These are phyloP conservation scores for Tipula helvola DNA, from an alignment of 2,888 invertebrate genomes.

Conservation along the genomic window DNA sequence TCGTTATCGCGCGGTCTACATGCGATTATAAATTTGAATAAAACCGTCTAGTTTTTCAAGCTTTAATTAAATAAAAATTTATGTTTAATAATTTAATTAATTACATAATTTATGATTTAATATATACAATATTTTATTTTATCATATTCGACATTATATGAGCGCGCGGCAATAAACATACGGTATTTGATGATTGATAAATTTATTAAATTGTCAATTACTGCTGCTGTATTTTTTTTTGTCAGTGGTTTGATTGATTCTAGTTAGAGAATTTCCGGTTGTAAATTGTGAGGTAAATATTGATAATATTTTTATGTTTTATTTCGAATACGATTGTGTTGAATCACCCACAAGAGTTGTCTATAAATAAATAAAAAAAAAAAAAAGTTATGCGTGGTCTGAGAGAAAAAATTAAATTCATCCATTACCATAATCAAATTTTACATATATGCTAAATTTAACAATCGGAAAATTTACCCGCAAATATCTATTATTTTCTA, in stretches of 20 bases:
- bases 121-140: not conserved
- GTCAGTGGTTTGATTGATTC: not conserved
- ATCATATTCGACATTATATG: not conserved
- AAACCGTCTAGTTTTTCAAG: not conserved
- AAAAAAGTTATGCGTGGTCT: not conserved
- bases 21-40: not conserved
- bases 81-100: not conserved
- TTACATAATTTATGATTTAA: not conserved
- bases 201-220: not conserved
- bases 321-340: not conserved
- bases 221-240: not conserved
- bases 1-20: not conserved
- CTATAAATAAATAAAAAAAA: not conserved
- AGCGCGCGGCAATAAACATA: not conserved
- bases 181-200: not conserved
- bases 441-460: not conserved
- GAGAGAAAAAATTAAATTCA: not conserved
- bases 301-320: not conserved
- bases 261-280: not conserved
- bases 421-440: not conserved
- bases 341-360: not conserved
- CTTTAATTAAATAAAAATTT: not conserved
- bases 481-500: not conserved
- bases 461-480: not conserved
- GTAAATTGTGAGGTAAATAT: not conserved